Conservation (phyloP, 2,797 vertebrate species). For the Schizopygopsis pylzovi region DNA sequence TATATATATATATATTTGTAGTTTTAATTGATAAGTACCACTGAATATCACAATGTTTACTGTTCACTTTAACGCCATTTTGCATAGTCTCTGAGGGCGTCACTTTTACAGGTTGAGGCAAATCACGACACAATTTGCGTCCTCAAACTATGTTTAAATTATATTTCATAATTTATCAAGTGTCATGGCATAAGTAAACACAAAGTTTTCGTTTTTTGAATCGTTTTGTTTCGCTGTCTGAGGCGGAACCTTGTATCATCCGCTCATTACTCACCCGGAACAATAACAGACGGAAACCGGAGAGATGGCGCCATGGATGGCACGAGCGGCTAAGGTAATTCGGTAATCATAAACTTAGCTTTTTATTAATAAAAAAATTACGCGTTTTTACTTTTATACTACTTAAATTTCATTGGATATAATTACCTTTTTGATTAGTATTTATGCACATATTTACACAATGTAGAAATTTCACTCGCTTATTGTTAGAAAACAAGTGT, state of each 20-base stretch:
- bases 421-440: not conserved
- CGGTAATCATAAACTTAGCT: not conserved
- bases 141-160: not conserved
- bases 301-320: slow-evolving; percentile 77
- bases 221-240: not conserved
- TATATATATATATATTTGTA: not conserved
- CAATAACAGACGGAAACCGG: slow-evolving; percentile 71
- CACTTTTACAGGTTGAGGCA: not conserved
- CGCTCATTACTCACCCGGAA: slow-evolving; percentile 66
- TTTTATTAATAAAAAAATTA: too few relatives aligned
- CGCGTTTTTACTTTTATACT: not conserved
- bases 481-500: not conserved
- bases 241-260: slow-evolving; percentile 20
- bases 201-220: fast-evolving
- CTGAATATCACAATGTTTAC: not conserved
- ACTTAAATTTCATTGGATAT: not conserved
- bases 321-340: slow-evolving; percentile 69
- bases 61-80: not conserved
- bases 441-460: not conserved
- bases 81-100: not conserved
- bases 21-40: not conserved
- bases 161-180: not conserved
- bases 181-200: too few relatives aligned
- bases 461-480: not conserved
- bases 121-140: not conserved